Evolutionary conservation across 2,797 vertebrate genomes (phyloP), one percentile per base, ranked within the genome.

Genomic region (Mormyrus hasselquistii): DNA sequence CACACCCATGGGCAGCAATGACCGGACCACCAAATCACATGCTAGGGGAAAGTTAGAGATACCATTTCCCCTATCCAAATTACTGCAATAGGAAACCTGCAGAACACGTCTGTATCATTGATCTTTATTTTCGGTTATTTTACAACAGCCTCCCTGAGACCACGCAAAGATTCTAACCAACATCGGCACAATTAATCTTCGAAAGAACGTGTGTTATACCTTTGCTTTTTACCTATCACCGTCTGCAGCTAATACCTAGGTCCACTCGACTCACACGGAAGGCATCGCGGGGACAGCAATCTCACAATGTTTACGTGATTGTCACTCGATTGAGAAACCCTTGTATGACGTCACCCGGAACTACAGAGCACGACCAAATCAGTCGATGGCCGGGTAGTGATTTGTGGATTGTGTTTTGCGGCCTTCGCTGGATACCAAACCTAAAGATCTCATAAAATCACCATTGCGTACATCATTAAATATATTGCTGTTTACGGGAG

Each of bases 361-460:
- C 14, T 19, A 38, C 19, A 49, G 7, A 14, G 53, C 22, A 38
- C 5, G 89, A 89, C 89, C 86, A 79, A 53, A 87, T 38, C 69
- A 79, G 86, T 89, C 49, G 89, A 89, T 79, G 34, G 22, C 89
- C 52, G 86, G 49, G 47, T 62, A 62, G 12, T 14, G 19, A 34
- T 14, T 19, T 12, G 22, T 14, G 14, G 19, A 25, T n/a, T 50
- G 50, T 62, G 41, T 84, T 84, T 25, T 25, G 49, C n/a, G 82
- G 82, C 82, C 47, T 49, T 12, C 49, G 10, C 82, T 22, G 47
- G 47, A 49, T 3, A 49, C n/a, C 9, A 22, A 49, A 52, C 44
- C 47, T 84, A 52, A 84, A 49, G 41, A 82, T 44, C 38, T 41
- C 41, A 2, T 7, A 47, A 47, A 82, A 82, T 41, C 19, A 82